Percentiles rank a stretch among this genome's conserved stretches.
Evolutionary conservation across 2,113 vertebrate genomes (phyloP).

Genomic region (Coryphaenoides rupestris): DNA sequence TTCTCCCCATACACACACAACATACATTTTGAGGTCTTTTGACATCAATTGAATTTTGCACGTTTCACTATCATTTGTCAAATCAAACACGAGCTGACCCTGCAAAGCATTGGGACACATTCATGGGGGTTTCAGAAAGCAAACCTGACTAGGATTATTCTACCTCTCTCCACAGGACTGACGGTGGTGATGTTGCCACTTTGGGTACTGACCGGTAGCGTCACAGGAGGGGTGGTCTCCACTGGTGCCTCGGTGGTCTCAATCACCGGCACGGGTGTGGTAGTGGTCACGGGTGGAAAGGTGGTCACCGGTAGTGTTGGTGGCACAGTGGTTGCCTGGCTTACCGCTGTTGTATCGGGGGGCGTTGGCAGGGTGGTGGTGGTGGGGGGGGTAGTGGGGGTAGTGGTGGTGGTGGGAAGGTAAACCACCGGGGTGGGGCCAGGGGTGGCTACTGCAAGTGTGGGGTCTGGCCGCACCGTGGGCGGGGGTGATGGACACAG

Average conservation of each 20-base stretch:
- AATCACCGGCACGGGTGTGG: slow-evolving; percentile 16
- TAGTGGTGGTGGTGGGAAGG: too few relatives aligned
- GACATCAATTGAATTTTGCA: neutral
- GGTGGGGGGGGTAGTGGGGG: too few relatives aligned
- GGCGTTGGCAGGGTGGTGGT: slow-evolving; percentile 10
- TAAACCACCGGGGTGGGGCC: slow-evolving; percentile 20
- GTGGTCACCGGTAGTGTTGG: slow-evolving; percentile 32
- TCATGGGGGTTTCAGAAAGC: slow-evolving; percentile 30
- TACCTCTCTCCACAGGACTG: slow-evolving; percentile 75
- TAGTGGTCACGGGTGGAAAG: slow-evolving; percentile 17
- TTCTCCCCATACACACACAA: too few relatives aligned
- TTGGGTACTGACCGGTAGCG: slow-evolving; percentile 69
- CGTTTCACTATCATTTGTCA: neutral
- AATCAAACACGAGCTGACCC: slow-evolving; percentile 16
- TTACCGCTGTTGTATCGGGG: slow-evolving; percentile 20
- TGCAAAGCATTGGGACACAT: slow-evolving; percentile 30
- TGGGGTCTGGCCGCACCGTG: slow-evolving; percentile 19
- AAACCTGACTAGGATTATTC: slow-evolving; percentile 63
- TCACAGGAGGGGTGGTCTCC: slow-evolving; percentile 50
- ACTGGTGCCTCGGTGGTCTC: slow-evolving; percentile 36
- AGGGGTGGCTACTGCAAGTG: slow-evolving; percentile 14
- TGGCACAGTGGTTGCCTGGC: slow-evolving; percentile 18
- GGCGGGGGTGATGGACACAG: slow-evolving; percentile 31
- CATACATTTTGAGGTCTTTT: too few relatives aligned
- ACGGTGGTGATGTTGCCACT: slow-evolving; percentile 63